Evolutionary conservation across 2,797 vertebrate species (phyloP).

Genomic region (Schizothorax lantsangensis): DNA sequence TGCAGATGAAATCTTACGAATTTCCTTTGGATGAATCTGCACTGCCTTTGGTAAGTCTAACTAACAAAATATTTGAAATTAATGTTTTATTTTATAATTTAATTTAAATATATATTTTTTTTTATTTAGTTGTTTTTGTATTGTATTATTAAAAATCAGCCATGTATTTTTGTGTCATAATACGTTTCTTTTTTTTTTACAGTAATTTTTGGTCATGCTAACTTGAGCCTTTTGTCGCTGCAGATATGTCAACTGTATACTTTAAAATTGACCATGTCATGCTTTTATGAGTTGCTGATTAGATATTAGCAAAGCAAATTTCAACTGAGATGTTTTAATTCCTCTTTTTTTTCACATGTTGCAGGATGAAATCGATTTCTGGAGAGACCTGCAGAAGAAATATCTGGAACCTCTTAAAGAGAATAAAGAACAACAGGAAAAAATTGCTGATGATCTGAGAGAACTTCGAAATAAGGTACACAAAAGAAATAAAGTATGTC

Average conservation of each 20-base stretch:
- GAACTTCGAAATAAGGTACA: constrained; percentile 74
- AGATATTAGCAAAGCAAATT: not conserved
- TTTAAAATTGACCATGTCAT: too few relatives aligned
- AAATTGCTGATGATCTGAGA: constrained; percentile 61
- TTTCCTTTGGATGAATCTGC: constrained; percentile 56
- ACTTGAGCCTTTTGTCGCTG: too few relatives aligned
- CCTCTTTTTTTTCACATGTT: not conserved
- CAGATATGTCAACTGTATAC: too few relatives aligned
- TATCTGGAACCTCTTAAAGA: too few relatives aligned
- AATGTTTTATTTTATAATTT: not conserved
- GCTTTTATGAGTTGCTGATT: not conserved
- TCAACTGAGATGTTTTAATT: not conserved
- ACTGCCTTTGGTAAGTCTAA: constrained; percentile 62
- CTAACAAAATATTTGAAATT: not conserved
- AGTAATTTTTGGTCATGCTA: too few relatives aligned
- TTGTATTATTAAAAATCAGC: too few relatives aligned
- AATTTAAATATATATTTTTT: not conserved
- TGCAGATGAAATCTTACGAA: constrained; percentile 58
- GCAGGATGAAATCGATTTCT: constrained; percentile 69
- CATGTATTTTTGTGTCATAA: too few relatives aligned
- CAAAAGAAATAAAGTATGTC: not conserved
- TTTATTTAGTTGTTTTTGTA: not conserved
- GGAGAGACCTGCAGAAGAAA: too few relatives aligned
- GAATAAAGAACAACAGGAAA: constrained; percentile 67
- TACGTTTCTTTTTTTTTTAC: too few relatives aligned